Conservation (phyloP, 2,797 vertebrate genomes). For the Syncerus caffer region DNA sequence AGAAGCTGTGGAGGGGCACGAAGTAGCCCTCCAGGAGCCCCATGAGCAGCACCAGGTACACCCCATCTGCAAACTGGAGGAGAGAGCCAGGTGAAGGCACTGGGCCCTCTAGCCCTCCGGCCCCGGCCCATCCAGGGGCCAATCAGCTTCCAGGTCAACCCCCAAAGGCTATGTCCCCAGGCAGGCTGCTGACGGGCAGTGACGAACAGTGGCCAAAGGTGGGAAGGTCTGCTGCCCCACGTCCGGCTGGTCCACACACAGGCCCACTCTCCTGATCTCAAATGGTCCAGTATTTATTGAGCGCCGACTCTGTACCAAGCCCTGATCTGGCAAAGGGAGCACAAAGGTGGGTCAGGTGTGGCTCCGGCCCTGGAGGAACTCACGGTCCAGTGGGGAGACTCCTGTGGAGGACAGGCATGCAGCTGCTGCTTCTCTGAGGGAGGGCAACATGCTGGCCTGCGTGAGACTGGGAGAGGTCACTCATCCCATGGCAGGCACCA, state of each 20-base stretch:
- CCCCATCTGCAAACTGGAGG: slow-evolving; percentile 96
- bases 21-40: slow-evolving; percentile 97
- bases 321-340: not conserved
- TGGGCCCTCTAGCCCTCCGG: not conserved
- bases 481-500: not conserved
- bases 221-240: not conserved
- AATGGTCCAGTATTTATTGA: too few relatives aligned
- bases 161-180: not conserved
- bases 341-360: not conserved
- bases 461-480: not conserved
- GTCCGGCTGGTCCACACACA: not conserved
- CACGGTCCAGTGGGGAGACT: not conserved
- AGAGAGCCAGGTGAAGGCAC: not conserved
- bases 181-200: not conserved
- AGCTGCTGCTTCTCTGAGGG: not conserved
- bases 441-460: not conserved
- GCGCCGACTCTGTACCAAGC: not conserved
- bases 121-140: too few relatives aligned
- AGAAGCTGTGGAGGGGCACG: slow-evolving; percentile 96
- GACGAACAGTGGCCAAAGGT: not conserved
- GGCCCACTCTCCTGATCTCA: not conserved
- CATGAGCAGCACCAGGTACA: slow-evolving; percentile 97
- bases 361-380: not conserved
- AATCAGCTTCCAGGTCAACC: not conserved
- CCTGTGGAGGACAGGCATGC: not conserved